phyloP scores from a whole-genome alignment of 2,888 invertebrate genomes.

The Rhaphigaster nebulosa region DNA sequence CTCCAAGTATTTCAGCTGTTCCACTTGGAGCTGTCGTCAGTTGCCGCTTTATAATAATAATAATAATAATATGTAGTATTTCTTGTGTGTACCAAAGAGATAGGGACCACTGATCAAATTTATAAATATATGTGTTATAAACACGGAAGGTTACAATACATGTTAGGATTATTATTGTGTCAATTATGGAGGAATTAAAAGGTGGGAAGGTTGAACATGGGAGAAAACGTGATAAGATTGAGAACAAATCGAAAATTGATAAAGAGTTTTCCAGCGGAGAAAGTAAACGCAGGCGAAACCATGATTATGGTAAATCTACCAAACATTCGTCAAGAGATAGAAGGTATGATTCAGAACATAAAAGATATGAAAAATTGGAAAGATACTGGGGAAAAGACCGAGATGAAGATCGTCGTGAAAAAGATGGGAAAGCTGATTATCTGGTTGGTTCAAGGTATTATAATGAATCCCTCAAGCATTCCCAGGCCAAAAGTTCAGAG shows the following conservation, averaged over 20 bases:
- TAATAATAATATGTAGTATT: too few species aligned
- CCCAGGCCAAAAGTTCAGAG: conserved; percentile 41
- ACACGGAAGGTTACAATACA: background rate
- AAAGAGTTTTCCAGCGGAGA: background rate
- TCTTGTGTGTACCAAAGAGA: background rate
- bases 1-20: too few species aligned
- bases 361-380: conserved; percentile 19
- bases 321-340: conserved; percentile 11
- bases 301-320: background rate
- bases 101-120: background rate
- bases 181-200: background rate
- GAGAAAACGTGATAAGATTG: background rate
- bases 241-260: background rate
- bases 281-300: background rate
- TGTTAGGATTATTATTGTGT: background rate
- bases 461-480: conserved; percentile 22
- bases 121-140: background rate
- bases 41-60: too few species aligned
- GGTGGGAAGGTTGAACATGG: background rate
- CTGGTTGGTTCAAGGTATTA: conserved; percentile 63
- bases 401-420: background rate
- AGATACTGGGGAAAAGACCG: conserved; percentile 41
- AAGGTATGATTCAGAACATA: background rate
- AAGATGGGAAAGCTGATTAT: conserved; percentile 63
- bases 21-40: too few species aligned